These are phyloP conservation scores for Macrosteles quadrilineatus DNA, from an alignment of 1,140 invertebrate genomes.

Conservation along the genomic window DNA sequence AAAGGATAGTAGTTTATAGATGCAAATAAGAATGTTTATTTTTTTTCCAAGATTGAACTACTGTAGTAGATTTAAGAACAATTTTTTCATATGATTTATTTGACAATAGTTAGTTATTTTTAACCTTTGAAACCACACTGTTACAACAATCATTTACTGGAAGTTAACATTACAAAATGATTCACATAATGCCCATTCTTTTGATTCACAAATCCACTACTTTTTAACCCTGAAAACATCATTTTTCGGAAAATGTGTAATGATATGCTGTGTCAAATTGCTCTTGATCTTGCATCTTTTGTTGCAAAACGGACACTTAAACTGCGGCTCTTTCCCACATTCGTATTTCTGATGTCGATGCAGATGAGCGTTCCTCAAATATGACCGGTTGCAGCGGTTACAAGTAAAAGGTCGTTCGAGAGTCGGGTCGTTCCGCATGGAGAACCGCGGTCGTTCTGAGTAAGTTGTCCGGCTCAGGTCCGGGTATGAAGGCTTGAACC, in stretches of 20 bases:
- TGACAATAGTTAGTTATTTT: too few species aligned
- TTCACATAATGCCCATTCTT: too few species aligned
- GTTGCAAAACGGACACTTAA: slow-evolving; percentile 63
- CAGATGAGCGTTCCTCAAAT: slow-evolving; percentile 39
- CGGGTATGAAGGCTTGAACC: background rate
- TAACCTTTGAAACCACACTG: too few species aligned
- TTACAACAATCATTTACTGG: too few species aligned
- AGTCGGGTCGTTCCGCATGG: slow-evolving; percentile 5
- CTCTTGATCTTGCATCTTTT: slow-evolving; percentile 34
- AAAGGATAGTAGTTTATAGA: too few species aligned
- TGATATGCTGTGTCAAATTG: slow-evolving; percentile 30
- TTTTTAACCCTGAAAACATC: slow-evolving; percentile 15
- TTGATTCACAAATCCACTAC: background rate
- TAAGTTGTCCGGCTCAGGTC: background rate
- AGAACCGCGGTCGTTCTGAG: background rate
- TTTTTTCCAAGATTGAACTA: too few species aligned
- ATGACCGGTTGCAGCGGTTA: slow-evolving; percentile 1
- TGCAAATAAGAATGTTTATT: too few species aligned
- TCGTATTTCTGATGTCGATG: slow-evolving; percentile 56
- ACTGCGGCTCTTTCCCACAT: slow-evolving; percentile 63
- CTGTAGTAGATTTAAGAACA: too few species aligned
- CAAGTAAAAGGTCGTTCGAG: slow-evolving; percentile 10
- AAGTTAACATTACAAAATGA: too few species aligned
- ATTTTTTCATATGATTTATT: too few species aligned
- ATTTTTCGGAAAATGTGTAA: slow-evolving; percentile 27